These are phyloP conservation scores for Sipha flava DNA, from an alignment of 1,140 invertebrate species.

Conservation along the genomic window DNA sequence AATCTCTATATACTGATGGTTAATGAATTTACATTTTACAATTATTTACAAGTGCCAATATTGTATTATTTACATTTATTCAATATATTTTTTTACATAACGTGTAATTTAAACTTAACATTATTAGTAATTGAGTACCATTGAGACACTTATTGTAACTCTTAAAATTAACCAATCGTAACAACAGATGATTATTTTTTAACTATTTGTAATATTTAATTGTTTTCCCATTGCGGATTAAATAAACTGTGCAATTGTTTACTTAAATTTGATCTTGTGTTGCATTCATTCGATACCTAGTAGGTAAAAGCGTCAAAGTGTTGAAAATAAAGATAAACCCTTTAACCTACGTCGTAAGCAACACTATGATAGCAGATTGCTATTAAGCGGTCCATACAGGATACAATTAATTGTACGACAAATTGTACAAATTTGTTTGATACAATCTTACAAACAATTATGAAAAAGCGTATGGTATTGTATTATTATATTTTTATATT, in stretches of 20 bases:
- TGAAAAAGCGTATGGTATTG: too few relatives aligned
- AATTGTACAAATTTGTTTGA: too few relatives aligned
- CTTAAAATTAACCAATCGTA: conserved; percentile 28
- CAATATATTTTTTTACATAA: conserved; percentile 26
- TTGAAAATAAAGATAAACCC: too few relatives aligned
- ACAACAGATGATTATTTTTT: conserved; percentile 31
- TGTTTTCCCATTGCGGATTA: conserved; percentile 20
- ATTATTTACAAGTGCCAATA: conserved; percentile 29
- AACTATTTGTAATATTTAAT: conserved; percentile 33
- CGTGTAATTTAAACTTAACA: conserved; percentile 27
- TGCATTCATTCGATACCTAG: too few relatives aligned
- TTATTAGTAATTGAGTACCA: background rate
- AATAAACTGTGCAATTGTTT: conserved; percentile 33
- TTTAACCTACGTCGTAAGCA: too few relatives aligned
- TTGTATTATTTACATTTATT: conserved; percentile 24
- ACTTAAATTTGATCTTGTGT: background rate
- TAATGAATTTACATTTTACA: background rate
- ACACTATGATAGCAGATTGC: too few relatives aligned
- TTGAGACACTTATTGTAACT: conserved; percentile 24
- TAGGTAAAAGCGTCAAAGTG: too few relatives aligned
- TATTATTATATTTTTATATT: too few relatives aligned
- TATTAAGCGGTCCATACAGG: too few relatives aligned
- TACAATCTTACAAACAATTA: too few relatives aligned
- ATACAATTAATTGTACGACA: too few relatives aligned
- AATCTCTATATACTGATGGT: background rate